These are phyloP conservation scores for Tachina grossa DNA, from an alignment of 2,888 invertebrate species.

Conservation along the genomic window DNA sequence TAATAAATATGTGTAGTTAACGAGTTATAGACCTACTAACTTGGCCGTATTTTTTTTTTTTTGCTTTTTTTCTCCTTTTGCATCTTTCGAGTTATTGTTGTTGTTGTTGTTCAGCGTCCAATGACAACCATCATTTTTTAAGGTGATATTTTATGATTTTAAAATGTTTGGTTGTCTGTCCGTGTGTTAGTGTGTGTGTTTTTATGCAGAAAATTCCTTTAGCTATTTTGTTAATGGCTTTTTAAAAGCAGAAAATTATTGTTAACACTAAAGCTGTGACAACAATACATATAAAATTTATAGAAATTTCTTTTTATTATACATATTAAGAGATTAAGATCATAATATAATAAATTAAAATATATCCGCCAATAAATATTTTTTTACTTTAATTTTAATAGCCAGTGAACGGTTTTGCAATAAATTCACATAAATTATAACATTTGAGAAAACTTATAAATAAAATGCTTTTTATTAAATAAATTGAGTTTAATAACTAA, in stretches of 20 bases:
- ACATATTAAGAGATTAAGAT: constrained; percentile 43
- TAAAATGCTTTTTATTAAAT: not conserved
- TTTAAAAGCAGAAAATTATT: constrained; percentile 62
- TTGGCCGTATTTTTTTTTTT: too few relatives aligned
- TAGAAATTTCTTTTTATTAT: constrained; percentile 43
- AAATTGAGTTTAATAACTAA: not conserved
- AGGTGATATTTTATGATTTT: constrained; percentile 65
- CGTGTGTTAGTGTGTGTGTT: not conserved
- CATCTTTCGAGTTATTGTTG: not conserved
- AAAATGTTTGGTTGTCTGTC: constrained; percentile 31
- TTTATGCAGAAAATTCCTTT: constrained; percentile 38
- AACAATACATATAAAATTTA: constrained; percentile 41
- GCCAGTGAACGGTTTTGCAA: constrained; percentile 13
- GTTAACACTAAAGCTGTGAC: constrained; percentile 47
- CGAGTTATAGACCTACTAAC: constrained; percentile 64
- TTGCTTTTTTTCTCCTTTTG: not conserved
- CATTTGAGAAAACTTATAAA: not conserved
- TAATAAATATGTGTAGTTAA: constrained; percentile 68
- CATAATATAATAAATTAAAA: constrained; percentile 49
- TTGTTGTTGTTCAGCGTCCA: constrained; percentile 25
- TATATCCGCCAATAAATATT: constrained; percentile 2
- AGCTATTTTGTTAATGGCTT: constrained; percentile 57
- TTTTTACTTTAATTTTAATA: not conserved
- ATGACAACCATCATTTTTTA: constrained; percentile 50
- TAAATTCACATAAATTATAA: constrained; percentile 8